Evolutionary conservation across 2,888 invertebrate genomes (phyloP).

Genomic region (Andricus quercusramuli): DNA sequence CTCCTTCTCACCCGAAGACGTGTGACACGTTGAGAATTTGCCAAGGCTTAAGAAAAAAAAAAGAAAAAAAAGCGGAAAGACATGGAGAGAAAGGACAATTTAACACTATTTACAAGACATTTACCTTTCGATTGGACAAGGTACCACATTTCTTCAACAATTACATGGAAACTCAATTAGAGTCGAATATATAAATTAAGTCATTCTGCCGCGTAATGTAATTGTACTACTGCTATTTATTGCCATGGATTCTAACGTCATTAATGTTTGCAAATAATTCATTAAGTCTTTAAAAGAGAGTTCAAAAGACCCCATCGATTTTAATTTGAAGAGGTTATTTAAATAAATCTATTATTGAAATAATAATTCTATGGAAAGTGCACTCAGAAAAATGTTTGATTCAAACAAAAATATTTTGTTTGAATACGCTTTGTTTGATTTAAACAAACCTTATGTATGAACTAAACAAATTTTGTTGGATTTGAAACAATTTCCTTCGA

Average conservation of each 20-base stretch:
- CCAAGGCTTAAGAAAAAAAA: conserved; percentile 50
- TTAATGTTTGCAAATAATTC: background rate
- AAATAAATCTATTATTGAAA: too few species aligned
- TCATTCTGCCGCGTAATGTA: background rate
- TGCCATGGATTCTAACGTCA: background rate
- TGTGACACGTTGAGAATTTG: conserved; percentile 52
- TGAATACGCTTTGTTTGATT: too few species aligned
- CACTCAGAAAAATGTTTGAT: too few species aligned
- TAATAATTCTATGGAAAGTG: too few species aligned
- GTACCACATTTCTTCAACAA: conserved; percentile 24
- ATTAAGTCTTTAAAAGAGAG: background rate
- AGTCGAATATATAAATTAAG: conserved; percentile 5
- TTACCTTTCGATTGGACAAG: conserved; percentile 10
- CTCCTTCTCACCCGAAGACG: conserved; percentile 27
- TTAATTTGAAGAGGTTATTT: too few species aligned
- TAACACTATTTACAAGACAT: conserved; percentile 41
- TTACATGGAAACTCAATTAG: conserved; percentile 32
- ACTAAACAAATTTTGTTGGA: too few species aligned
- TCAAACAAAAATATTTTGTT: too few species aligned
- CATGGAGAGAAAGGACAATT: conserved; percentile 33
- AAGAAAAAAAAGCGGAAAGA: conserved; percentile 1
- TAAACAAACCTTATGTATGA: too few species aligned
- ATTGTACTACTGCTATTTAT: background rate
- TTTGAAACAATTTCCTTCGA: too few species aligned
- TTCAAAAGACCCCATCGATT: background rate